Evolutionary conservation across 2,888 invertebrate genomes (phyloP).

Genomic region (Pyrochroa serraticornis): DNA sequence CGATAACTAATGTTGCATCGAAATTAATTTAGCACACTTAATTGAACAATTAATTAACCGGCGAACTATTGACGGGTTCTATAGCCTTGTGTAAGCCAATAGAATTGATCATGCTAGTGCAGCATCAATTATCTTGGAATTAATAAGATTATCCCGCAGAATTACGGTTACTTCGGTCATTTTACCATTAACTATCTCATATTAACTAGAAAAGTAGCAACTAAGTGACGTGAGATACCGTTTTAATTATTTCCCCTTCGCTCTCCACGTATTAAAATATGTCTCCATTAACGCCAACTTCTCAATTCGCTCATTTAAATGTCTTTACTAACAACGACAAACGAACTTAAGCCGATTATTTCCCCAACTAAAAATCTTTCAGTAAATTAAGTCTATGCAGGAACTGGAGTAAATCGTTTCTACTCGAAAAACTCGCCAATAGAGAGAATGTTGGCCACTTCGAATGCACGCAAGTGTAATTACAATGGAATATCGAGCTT

Average conservation of each 20-base stretch:
- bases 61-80: not conserved
- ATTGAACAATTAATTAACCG: constrained; percentile 23
- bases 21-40: constrained; percentile 20
- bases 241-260: constrained; percentile 19
- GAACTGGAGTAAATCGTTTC: too few species aligned
- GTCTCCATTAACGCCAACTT: constrained; percentile 21
- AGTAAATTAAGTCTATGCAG: constrained; percentile 8
- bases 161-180: constrained; percentile 11
- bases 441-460: too few species aligned
- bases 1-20: constrained; percentile 16
- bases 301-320: constrained; percentile 24
- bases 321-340: constrained; percentile 21
- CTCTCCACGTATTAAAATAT: constrained; percentile 27
- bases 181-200: constrained; percentile 12
- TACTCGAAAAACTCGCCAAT: too few species aligned
- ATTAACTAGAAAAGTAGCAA: constrained; percentile 5
- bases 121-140: constrained; percentile 1
- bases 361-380: not conserved
- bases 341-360: constrained; percentile 22
- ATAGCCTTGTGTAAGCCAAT: constrained; percentile 10
- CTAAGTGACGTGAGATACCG: constrained; percentile 17
- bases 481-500: too few species aligned
- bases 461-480: too few species aligned
- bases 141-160: not conserved
- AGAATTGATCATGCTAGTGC: not conserved